phyloP scores from a whole-genome alignment of 1,140 invertebrate genomes.

The Aphaenogaster floridana region DNA sequence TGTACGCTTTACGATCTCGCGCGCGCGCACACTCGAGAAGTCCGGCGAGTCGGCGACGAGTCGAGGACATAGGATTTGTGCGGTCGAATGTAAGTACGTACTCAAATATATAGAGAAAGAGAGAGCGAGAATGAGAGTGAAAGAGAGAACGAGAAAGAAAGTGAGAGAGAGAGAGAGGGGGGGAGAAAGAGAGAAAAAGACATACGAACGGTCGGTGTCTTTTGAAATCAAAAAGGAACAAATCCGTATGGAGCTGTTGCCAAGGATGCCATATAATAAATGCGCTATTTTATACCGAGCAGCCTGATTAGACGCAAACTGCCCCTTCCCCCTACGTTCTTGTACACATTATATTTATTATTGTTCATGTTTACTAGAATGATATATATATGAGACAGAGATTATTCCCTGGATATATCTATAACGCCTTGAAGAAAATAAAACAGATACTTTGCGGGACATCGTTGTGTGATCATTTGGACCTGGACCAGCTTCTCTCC shows the following conservation, averaged over 20 bases:
- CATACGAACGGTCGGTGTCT: slow-evolving; percentile 59
- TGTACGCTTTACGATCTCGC: slow-evolving; percentile 60
- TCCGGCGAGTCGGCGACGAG: slow-evolving; percentile 51
- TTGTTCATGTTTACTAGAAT: slow-evolving; percentile 87
- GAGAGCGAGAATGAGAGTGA: slow-evolving; percentile 31
- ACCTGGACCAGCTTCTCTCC: neutral
- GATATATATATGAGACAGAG: slow-evolving; percentile 85
- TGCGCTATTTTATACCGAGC: slow-evolving; percentile 84
- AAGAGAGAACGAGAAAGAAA: slow-evolving; percentile 13
- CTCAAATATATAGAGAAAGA: slow-evolving; percentile 53
- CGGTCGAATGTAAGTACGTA: slow-evolving; percentile 49
- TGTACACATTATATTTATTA: slow-evolving; percentile 86
- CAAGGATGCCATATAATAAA: slow-evolving; percentile 83
- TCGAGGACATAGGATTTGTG: slow-evolving; percentile 52
- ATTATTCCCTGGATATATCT: slow-evolving; percentile 85
- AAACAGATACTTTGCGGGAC: slow-evolving; percentile 85
- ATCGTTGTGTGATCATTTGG: slow-evolving; percentile 32
- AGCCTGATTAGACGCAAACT: slow-evolving; percentile 85
- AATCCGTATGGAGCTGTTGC: slow-evolving; percentile 79
- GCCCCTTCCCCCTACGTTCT: slow-evolving; percentile 81
- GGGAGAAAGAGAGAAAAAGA: slow-evolving; percentile 21
- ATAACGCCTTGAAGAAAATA: slow-evolving; percentile 82
- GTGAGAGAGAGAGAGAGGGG: slow-evolving; percentile 10
- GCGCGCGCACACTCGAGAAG: slow-evolving; percentile 34
- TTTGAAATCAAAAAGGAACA: slow-evolving; percentile 75